These are phyloP conservation scores for Kryphioiulus occultus DNA, from an alignment of 2,888 invertebrate species.

Conservation along the genomic window DNA sequence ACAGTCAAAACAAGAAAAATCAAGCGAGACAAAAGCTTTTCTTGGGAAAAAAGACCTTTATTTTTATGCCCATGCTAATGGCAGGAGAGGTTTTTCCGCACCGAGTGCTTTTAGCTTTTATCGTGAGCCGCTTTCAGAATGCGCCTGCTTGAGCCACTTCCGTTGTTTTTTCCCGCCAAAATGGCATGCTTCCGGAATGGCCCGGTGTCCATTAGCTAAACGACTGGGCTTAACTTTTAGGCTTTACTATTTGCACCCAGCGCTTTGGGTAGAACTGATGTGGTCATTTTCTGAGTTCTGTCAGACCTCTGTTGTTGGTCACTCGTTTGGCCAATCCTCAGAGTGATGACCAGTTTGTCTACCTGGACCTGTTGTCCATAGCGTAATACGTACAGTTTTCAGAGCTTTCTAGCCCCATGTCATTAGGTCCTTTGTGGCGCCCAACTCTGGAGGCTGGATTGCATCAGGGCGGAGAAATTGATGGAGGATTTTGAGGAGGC, in stretches of 20 bases:
- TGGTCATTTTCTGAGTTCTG: slow-evolving; percentile 7
- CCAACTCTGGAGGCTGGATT: neutral
- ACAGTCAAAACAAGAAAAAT: neutral
- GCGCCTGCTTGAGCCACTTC: neutral
- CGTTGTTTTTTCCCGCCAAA: too few relatives aligned
- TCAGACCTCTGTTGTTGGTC: neutral
- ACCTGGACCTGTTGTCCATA: too few relatives aligned
- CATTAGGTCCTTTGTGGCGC: neutral
- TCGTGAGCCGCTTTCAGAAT: neutral
- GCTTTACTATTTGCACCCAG: neutral
- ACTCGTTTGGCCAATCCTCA: neutral
- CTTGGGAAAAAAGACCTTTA: neutral
- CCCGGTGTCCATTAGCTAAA: neutral
- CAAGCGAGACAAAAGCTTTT: neutral
- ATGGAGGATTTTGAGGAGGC: neutral
- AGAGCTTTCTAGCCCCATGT: neutral
- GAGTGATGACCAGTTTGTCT: neutral
- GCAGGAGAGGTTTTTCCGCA: neutral
- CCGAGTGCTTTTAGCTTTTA: slow-evolving; percentile 17
- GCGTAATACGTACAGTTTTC: neutral
- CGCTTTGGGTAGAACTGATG: neutral
- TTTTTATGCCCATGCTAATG: slow-evolving; percentile 13
- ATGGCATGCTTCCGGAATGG: too few relatives aligned
- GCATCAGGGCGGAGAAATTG: neutral
- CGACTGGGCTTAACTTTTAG: slow-evolving; percentile 31